These are phyloP conservation scores for Pangasius macronema DNA, from an alignment of 2,797 vertebrate species.

Conservation along the genomic window DNA sequence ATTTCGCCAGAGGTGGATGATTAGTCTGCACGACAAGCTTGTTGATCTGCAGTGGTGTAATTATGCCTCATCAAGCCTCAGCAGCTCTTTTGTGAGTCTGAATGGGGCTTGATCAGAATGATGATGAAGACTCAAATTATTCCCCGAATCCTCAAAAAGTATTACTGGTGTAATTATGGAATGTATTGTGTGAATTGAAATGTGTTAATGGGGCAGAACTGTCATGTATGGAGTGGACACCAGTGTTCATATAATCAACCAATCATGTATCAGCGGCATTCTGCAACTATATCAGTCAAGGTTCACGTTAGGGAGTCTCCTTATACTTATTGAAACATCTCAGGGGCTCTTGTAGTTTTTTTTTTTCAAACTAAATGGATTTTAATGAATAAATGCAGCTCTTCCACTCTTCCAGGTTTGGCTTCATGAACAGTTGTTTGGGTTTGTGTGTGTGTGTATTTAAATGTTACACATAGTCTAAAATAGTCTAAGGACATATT, in stretches of 20 bases:
- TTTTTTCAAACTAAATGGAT: neutral
- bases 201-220: constrained; percentile 1
- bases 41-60: constrained; percentile 71
- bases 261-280: neutral
- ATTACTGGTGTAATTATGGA: constrained; percentile 43
- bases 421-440: neutral
- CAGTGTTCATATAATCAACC: constrained; percentile 4
- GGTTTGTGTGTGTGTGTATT: neutral
- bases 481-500: constrained; percentile 22
- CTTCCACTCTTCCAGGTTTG: neutral
- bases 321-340: neutral
- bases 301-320: neutral
- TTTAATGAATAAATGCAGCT: neutral
- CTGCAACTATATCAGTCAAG: neutral
- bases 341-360: neutral
- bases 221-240: neutral
- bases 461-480: neutral
- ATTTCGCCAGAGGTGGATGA: constrained; percentile 28
- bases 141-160: neutral
- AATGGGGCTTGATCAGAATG: constrained; percentile 61
- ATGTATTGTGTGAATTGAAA: constrained; percentile 26
- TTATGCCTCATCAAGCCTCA: constrained; percentile 70
- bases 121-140: neutral
- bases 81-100: constrained; percentile 60
- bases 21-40: constrained; percentile 51